These are phyloP conservation scores for Myotis yumanensis DNA, from an alignment of 2,113 vertebrate genomes.

Conservation along the genomic window DNA sequence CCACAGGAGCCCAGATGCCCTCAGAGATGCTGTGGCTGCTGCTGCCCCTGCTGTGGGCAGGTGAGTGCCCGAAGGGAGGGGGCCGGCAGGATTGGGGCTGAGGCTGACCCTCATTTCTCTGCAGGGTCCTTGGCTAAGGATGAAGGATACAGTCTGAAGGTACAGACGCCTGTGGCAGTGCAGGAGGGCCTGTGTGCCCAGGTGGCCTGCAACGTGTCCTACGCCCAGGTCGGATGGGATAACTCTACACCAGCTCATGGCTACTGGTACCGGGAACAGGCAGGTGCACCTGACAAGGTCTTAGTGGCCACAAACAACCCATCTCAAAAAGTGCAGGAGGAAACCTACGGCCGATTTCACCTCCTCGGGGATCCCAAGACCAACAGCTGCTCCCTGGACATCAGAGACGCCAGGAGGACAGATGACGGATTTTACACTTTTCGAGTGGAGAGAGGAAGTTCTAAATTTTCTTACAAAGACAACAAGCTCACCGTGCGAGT, in stretches of 20 bases:
- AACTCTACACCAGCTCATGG: accelerated
- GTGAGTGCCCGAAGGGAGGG: neutral
- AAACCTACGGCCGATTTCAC: neutral
- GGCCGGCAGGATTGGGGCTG: neutral
- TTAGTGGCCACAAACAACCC: neutral
- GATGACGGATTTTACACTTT: neutral
- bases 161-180: accelerated
- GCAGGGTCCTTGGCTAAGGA: neutral
- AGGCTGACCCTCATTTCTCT: neutral
- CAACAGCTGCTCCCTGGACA: conserved; percentile 40
- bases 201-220: neutral
- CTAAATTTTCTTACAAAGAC: accelerated
- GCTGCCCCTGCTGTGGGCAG: neutral
- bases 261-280: neutral
- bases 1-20: no score
- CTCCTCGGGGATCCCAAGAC: accelerated
- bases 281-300: accelerated
- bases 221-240: accelerated
- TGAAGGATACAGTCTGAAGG: accelerated
- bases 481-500: accelerated
- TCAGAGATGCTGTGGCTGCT: neutral
- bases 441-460: accelerated
- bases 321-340: accelerated
- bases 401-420: neutral
- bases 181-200: neutral